A percentile compares a stretch with the other conserved stretches of the same genome.
Conservation (phyloP, 2,888 invertebrate genomes). For the Mayetiola destructor region DNA sequence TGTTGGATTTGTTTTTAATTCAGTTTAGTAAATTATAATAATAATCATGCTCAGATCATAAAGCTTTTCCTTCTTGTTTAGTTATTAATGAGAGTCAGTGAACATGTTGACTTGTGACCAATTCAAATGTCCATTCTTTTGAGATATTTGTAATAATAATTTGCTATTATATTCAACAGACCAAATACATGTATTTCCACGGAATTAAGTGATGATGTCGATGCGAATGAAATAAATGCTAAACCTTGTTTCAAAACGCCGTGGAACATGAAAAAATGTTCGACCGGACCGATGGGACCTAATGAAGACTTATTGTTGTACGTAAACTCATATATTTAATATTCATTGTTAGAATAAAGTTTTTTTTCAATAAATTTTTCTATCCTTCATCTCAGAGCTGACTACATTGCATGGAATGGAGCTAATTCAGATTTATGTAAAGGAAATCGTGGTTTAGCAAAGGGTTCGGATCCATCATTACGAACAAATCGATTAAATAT, state of each 20-base stretch:
- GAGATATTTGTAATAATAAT: too few relatives aligned
- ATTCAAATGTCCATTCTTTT: neutral
- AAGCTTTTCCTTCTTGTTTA: neutral
- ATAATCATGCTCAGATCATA: too few relatives aligned
- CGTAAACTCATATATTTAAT: slow-evolving; percentile 32
- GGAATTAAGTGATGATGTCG: neutral
- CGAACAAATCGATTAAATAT: slow-evolving; percentile 35
- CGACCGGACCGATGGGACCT: slow-evolving; percentile 63
- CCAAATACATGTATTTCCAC: neutral
- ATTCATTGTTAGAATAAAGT: neutral
- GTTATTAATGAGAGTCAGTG: neutral
- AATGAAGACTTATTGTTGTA: slow-evolving; percentile 65
- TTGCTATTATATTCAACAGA: neutral
- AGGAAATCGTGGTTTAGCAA: slow-evolving; percentile 37
- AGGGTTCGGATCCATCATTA: slow-evolving; percentile 43
- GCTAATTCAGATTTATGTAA: slow-evolving; percentile 49
- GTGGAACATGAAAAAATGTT: neutral
- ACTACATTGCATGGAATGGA: slow-evolving; percentile 74
- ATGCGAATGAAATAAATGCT: neutral
- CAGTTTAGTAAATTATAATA: too few relatives aligned
- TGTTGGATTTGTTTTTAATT: too few relatives aligned
- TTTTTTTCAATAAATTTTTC: too few relatives aligned
- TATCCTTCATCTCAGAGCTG: slow-evolving; percentile 42
- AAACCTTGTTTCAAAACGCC: neutral
- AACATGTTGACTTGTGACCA: neutral